Evolutionary conservation across 2,888 invertebrate species (phyloP).

Genomic region (Pherbina coryleti): DNA sequence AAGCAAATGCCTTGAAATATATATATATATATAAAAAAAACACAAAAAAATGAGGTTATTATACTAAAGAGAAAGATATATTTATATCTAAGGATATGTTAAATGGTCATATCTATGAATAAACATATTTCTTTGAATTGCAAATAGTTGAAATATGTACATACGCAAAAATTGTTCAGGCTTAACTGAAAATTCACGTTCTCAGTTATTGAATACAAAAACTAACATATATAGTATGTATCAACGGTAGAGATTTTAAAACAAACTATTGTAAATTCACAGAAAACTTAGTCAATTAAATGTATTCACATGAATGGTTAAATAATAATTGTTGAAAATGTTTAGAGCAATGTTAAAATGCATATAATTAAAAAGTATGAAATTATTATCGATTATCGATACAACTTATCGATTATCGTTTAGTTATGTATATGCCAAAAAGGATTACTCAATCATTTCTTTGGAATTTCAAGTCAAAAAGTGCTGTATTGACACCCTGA

Average conservation of each 20-base stretch:
- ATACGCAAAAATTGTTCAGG: too few relatives aligned
- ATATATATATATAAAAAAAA: background rate
- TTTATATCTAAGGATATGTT: background rate
- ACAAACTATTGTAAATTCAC: slow-evolving; percentile 33
- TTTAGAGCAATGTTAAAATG: too few relatives aligned
- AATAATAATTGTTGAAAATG: background rate
- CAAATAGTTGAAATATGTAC: too few relatives aligned
- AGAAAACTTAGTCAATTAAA: slow-evolving; percentile 48
- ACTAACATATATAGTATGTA: background rate
- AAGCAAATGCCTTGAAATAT: slow-evolving; percentile 23
- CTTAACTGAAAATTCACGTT: background rate
- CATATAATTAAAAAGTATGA: too few relatives aligned
- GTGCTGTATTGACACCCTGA: too few relatives aligned
- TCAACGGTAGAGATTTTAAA: background rate
- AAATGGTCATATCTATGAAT: background rate
- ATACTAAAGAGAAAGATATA: too few relatives aligned
- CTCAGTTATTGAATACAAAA: background rate
- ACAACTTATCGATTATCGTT: too few relatives aligned
- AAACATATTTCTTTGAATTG: too few relatives aligned
- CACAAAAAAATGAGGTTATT: background rate
- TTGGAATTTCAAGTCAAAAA: too few relatives aligned
- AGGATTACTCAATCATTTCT: too few relatives aligned
- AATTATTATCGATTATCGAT: too few relatives aligned
- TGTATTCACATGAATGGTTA: slow-evolving; percentile 39
- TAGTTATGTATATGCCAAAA: too few relatives aligned